A percentile compares a stretch with the other conserved stretches of the same genome.
Evolutionary conservation across 2,797 vertebrate genomes (phyloP).

Genomic region (Eleutherodactylus coqui): DNA sequence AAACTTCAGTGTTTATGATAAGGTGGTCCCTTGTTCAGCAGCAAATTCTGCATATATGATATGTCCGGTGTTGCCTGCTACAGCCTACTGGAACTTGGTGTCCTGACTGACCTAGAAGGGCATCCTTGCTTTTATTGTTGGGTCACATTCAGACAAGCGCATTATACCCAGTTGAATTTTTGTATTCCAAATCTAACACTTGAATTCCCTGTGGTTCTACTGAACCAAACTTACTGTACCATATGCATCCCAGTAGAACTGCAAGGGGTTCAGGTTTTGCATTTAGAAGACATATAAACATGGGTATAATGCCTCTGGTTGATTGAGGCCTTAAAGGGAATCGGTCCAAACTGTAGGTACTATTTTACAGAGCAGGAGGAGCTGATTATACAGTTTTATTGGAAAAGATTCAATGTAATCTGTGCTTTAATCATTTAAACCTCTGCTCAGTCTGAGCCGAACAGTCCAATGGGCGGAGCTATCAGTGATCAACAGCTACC

Average conservation of each 20-base stretch:
- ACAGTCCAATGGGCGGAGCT: too few relatives aligned
- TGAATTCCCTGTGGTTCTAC: not conserved
- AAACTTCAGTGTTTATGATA: not conserved
- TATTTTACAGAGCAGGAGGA: too few relatives aligned
- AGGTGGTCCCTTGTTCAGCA: not conserved
- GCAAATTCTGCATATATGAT: not conserved
- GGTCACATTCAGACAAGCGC: not conserved
- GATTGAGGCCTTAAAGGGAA: not conserved
- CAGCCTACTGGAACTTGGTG: not conserved
- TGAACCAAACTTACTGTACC: not conserved
- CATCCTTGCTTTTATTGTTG: not conserved
- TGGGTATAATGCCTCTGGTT: not conserved
- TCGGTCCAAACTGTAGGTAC: too few relatives aligned
- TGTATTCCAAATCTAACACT: not conserved
- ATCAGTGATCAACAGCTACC: too few relatives aligned
- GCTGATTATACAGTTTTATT: too few relatives aligned
- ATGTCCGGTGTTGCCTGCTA: not conserved
- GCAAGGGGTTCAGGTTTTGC: not conserved
- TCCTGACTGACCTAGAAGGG: not conserved
- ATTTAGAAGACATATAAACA: not conserved
- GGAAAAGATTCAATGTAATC: too few relatives aligned
- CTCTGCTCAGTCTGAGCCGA: too few relatives aligned
- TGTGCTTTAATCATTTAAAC: too few relatives aligned
- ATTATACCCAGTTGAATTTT: not conserved
- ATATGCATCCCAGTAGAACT: not conserved